Percentiles rank a stretch among this genome's conserved stretches.
phyloP scores from a whole-genome alignment of 2,797 vertebrate genomes.

The Heliangelus exortis region DNA sequence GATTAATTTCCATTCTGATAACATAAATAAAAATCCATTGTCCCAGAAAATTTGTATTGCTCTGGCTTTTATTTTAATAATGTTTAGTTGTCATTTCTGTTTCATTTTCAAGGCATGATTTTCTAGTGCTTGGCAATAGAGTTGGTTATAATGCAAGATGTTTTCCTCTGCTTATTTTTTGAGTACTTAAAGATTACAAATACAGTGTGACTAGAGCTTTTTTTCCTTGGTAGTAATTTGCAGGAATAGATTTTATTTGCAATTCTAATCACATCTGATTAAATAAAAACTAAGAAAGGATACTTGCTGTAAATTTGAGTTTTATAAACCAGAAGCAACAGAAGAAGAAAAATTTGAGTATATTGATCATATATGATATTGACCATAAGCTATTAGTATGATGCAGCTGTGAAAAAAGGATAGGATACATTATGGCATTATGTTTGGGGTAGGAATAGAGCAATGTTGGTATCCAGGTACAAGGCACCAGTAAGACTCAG shows the following conservation, averaged over 20 bases:
- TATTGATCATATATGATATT: not conserved
- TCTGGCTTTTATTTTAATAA: not conserved
- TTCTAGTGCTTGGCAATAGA: not conserved
- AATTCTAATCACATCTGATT: not conserved
- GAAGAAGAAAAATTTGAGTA: not conserved
- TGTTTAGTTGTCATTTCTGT: not conserved
- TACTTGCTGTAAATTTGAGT: not conserved
- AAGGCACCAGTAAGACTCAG: not conserved
- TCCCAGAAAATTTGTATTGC: not conserved
- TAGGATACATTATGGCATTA: not conserved
- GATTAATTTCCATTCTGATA: slow-evolving; percentile 3
- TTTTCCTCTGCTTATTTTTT: not conserved
- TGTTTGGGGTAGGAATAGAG: not conserved
- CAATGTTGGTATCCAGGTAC: not conserved
- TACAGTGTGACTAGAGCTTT: not conserved
- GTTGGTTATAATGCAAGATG: not conserved
- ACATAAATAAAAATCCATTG: not conserved
- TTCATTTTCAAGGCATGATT: not conserved
- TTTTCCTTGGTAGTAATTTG: not conserved
- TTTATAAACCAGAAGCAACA: not conserved
- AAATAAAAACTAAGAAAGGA: not conserved
- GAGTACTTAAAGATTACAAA: not conserved
- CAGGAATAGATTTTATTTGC: not conserved
- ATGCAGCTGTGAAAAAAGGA: not conserved
- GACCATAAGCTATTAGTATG: not conserved